A percentile compares a stretch with the other conserved stretches of the same genome.
Conservation (phyloP, 2,888 invertebrate species). For the Philaethria dido region DNA sequence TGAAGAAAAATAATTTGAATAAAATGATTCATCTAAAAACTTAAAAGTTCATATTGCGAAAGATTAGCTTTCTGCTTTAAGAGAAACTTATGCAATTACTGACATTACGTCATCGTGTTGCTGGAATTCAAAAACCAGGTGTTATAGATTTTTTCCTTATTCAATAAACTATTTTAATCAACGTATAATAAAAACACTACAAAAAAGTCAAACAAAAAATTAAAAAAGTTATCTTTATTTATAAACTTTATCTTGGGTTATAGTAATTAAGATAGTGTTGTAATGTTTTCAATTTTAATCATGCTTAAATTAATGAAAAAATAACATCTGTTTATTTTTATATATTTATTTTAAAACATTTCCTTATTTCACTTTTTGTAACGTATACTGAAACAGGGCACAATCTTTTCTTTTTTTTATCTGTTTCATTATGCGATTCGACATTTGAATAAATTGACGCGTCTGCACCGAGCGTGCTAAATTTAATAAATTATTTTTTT, state of each 20-base stretch:
- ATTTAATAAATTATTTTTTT: background rate
- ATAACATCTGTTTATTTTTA: background rate
- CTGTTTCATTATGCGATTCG: background rate
- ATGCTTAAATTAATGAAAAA: background rate
- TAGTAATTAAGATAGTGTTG: slow-evolving; percentile 7
- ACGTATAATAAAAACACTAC: background rate
- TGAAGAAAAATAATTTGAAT: slow-evolving; percentile 10
- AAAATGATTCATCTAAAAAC: slow-evolving; percentile 16
- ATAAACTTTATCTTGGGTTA: background rate
- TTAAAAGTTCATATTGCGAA: slow-evolving; percentile 5
- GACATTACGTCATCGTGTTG: slow-evolving; percentile 13
- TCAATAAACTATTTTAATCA: background rate
- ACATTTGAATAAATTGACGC: background rate
- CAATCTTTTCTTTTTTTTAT: background rate
- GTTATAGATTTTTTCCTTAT: slow-evolving; percentile 8
- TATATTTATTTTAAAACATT: slow-evolving; percentile 3
- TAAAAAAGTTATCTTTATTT: slow-evolving; percentile 1
- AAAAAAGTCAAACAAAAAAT: background rate
- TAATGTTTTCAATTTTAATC: background rate
- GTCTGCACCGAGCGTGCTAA: background rate
- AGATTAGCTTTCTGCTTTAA: slow-evolving; percentile 18
- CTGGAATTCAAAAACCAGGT: slow-evolving; percentile 20
- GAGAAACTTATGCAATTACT: slow-evolving; percentile 25
- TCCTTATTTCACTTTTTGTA: background rate
- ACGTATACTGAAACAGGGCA: background rate